Conservation (phyloP, 2,113 vertebrate genomes). For the Macquaria australasica region DNA sequence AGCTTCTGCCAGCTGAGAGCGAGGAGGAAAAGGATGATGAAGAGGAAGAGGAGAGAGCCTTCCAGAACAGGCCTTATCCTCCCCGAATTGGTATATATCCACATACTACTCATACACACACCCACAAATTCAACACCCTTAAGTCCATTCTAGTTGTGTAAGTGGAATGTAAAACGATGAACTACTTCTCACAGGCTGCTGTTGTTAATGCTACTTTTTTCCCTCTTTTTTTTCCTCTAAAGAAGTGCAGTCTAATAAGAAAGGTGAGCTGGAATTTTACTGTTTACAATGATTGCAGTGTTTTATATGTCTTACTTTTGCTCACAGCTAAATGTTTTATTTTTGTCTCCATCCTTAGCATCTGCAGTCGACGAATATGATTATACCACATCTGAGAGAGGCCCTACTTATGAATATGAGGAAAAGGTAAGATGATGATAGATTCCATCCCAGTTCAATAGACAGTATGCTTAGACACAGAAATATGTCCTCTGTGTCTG, state of each 20-base stretch:
- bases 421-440: slow-evolving; percentile 80
- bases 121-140: background rate
- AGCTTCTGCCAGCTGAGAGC: slow-evolving; percentile 86
- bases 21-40: slow-evolving; percentile 88
- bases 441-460: background rate
- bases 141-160: background rate
- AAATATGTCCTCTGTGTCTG: background rate
- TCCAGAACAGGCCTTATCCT: slow-evolving; percentile 86
- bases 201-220: slow-evolving; percentile 39
- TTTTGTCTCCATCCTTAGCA: slow-evolving; percentile 50
- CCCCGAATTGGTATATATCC: slow-evolving; percentile 77
- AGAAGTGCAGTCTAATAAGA: slow-evolving; percentile 86
- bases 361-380: slow-evolving; percentile 85
- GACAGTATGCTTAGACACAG: background rate
- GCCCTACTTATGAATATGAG: slow-evolving; percentile 86
- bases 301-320: background rate
- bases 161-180: background rate
- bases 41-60: slow-evolving; percentile 84
- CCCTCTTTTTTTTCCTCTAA: slow-evolving; percentile 9
- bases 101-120: background rate
- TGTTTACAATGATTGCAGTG: background rate
- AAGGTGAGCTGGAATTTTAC: slow-evolving; percentile 78
- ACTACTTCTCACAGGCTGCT: background rate
- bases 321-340: background rate
- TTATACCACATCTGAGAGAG: slow-evolving; percentile 85